These are phyloP conservation scores for Geophilus truncorum DNA, from an alignment of 2,888 invertebrate species.

Conservation along the genomic window DNA sequence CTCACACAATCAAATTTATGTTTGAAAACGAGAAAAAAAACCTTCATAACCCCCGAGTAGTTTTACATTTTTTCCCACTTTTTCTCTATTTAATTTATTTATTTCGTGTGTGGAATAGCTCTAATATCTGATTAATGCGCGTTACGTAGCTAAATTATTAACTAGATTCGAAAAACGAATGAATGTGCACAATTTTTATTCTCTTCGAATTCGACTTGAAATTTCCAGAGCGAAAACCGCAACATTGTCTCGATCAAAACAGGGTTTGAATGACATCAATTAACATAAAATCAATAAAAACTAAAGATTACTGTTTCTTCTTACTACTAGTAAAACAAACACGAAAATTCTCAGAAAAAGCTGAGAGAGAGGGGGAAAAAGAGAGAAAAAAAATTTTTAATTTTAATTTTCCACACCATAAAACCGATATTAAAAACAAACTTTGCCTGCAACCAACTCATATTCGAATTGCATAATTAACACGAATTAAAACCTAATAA, in stretches of 20 bases:
- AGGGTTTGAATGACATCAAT: not conserved
- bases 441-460: not conserved
- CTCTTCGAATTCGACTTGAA: not conserved
- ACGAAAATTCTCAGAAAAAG: not conserved
- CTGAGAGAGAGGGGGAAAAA: too few species aligned
- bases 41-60: not conserved
- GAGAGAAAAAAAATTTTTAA: not conserved
- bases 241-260: not conserved
- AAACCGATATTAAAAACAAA: not conserved
- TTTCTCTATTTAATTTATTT: not conserved
- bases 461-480: not conserved
- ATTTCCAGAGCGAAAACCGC: not conserved
- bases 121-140: not conserved
- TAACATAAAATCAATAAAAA: not conserved
- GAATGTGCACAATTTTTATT: not conserved
- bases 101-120: not conserved
- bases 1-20: not conserved
- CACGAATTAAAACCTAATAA: not conserved
- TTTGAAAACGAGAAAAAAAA: not conserved
- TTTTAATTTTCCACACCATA: not conserved
- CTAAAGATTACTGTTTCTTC: not conserved
- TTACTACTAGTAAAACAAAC: not conserved
- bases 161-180: not conserved
- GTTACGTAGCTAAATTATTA: not conserved
- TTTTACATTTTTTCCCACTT: not conserved